Evolutionary conservation across 2,113 vertebrate species (phyloP), one percentile per base, ranked within the genome.

Genomic region (Irena cyanogastra): DNA sequence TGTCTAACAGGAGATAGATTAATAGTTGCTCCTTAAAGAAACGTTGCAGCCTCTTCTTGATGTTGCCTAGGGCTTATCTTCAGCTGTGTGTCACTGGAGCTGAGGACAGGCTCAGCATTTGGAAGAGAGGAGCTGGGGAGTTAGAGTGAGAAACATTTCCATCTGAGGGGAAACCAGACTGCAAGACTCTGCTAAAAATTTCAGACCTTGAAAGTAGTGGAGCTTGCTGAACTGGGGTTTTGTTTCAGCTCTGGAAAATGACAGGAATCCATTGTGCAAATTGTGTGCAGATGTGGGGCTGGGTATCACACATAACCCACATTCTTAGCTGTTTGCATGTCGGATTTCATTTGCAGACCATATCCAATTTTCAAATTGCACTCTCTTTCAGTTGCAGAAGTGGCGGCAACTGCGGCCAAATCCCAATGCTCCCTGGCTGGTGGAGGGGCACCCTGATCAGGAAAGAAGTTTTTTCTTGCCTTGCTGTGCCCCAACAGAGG

Each of bases 211-310:
- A 54, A 60, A 82, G 30, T 22, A 45, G 64, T 47, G 44, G 63
- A 49, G 24, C 35, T 91, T 80, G 45, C 45, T 80, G 90, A 88
- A 91, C 56, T 11, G 2, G 71, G 53, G 68, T 86, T 85, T 96
- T 96, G 56, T 93, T 96, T 94, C 88, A 93, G 53, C 52, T 37
- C 50, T 0, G 1, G 88, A 96, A 96, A 96, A 97, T 78, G 83
- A 81, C 79, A 95, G 64, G 90, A 96, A 96, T 96, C 52, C 33
- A 75, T 92, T 87, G 80, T 84, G 72, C 41, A 96, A 96, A 95
- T 96, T 86, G 20, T 72, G 60, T 84, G 69, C 94, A 97, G 96
- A 94, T 96, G 92, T 89, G 61, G 72, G 41, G 37, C 44, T 83
- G 60, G 52, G 53, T 86, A 83, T 92, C 44, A 0, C 88, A 87